Evolutionary conservation across 2,888 invertebrate genomes (phyloP).

Genomic region (Hyles lineata): DNA sequence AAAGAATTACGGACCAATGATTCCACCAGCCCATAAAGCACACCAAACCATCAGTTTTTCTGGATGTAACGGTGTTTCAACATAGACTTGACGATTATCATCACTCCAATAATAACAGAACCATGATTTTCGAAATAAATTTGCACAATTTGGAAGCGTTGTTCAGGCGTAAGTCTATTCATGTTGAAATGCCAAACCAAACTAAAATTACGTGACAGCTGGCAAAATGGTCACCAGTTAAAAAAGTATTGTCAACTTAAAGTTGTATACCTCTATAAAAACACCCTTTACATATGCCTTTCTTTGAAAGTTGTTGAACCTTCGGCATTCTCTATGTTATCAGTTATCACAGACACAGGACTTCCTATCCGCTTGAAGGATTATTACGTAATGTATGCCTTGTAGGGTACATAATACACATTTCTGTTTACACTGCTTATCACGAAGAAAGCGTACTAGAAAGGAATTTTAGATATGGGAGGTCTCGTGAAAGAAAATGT

Average conservation of each 20-base stretch:
- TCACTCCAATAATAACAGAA: no score
- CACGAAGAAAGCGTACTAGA: neutral
- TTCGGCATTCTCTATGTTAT: neutral
- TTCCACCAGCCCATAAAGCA: no score
- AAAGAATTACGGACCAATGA: no score
- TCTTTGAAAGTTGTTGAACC: no score
- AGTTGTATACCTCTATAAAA: no score
- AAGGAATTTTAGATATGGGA: slow-evolving; percentile 2
- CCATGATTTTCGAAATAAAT: neutral
- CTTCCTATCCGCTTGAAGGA: slow-evolving; percentile 13
- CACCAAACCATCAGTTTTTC: no score
- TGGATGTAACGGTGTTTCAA: no score
- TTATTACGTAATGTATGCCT: slow-evolving; percentile 10
- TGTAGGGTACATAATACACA: slow-evolving; percentile 5
- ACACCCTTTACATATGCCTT: no score
- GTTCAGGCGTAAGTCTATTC: neutral
- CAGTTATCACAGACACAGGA: neutral
- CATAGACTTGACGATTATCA: no score
- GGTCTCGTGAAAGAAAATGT: neutral
- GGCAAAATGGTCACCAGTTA: no score
- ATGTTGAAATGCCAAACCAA: neutral
- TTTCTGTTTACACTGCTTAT: slow-evolving; percentile 5
- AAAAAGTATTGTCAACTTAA: no score
- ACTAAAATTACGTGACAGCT: no score
- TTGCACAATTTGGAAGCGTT: neutral